Percentiles rank a stretch among this genome's conserved stretches.
Evolutionary conservation across 2,888 invertebrate genomes (phyloP).

Genomic region (Tineola bisselliella): DNA sequence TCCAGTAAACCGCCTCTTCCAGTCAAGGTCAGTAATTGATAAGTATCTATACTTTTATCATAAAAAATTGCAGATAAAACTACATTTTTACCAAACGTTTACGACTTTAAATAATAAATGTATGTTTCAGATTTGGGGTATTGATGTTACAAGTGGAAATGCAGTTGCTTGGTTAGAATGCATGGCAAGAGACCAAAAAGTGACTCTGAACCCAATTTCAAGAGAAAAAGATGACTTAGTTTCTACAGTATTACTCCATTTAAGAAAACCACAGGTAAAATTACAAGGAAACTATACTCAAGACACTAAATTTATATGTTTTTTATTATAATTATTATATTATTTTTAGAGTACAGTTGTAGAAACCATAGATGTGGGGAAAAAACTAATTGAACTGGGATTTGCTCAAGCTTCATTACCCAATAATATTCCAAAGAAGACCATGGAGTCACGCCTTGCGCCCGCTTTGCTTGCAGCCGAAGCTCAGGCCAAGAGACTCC

Average conservation of each 20-base stretch:
- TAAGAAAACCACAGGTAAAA: constrained; percentile 44
- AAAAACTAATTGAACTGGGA: constrained; percentile 57
- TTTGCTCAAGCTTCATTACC: constrained; percentile 52
- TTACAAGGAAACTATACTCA: background rate
- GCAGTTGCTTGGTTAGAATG: constrained; percentile 70
- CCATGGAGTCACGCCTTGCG: constrained; percentile 46
- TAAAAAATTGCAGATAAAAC: no score
- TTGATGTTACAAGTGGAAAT: constrained; percentile 56
- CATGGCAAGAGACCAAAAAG: constrained; percentile 55
- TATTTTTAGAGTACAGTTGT: constrained; percentile 44
- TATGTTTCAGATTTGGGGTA: constrained; percentile 54
- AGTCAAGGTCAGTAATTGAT: constrained; percentile 45
- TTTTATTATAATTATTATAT: background rate
- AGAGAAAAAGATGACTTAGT: constrained; percentile 53
- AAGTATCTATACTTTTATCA: background rate
- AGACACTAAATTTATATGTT: background rate
- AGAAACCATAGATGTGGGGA: constrained; percentile 51
- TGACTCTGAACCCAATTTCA: constrained; percentile 57
- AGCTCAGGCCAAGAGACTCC: constrained; percentile 40
- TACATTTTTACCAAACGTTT: no score
- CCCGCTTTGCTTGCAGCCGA: constrained; percentile 48
- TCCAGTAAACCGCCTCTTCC: constrained; percentile 58
- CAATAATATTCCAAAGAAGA: constrained; percentile 38
- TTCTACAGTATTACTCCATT: constrained; percentile 53
- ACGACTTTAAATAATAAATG: background rate